Evolutionary conservation across 2,797 vertebrate genomes (phyloP), one percentile per base, ranked within the genome.

Genomic region (Malurus leucopterus): DNA sequence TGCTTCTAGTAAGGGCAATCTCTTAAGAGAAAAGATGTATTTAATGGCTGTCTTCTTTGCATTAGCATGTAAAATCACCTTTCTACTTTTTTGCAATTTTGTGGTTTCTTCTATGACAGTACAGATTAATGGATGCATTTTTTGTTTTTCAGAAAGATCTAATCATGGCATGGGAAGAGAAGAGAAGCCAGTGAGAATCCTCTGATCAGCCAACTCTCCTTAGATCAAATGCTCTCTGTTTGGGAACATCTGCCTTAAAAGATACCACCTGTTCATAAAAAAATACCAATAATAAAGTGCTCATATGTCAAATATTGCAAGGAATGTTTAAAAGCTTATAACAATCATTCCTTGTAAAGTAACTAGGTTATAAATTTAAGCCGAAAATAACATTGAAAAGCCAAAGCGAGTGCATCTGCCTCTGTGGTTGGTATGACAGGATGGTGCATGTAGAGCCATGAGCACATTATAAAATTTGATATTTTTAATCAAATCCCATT

Each of bases 401-500:
- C 64, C 84, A 78, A 78, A 82, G 51, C 9, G 9, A 71, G 36
- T 32, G 64, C 49, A 73, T 63, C 74, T 79, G 65, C 72, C 80
- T 69, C 51, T 57, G 63, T 57, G 82, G 46, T 69, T 70, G 68
- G 72, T 68, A 58, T 29, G 61, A 79, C 63, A 86, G 62, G 55
- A 77, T 26, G 72, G 89, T 78, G 63, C 78, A 62, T 53, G 65
- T 58, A 64, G 57, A 91, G 77, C 63, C 84, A 82, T 21, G 36
- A 93, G 65, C 75, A 76, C 38, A 40, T 84, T 82, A 76, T 54
- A 89, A 78, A 73, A 78, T 88, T 80, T 92, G 90, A 89, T 95
- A 89, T 92, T 95, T 95, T 86, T 93, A 93, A 95, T 95, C 93
- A 92, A 94, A 92, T 89, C 68, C 71, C 58, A 75, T 95, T 95